Base-by-base conservation (phyloP, 2,113 vertebrate species). In the Myrmecobius fasciatus region DNA sequence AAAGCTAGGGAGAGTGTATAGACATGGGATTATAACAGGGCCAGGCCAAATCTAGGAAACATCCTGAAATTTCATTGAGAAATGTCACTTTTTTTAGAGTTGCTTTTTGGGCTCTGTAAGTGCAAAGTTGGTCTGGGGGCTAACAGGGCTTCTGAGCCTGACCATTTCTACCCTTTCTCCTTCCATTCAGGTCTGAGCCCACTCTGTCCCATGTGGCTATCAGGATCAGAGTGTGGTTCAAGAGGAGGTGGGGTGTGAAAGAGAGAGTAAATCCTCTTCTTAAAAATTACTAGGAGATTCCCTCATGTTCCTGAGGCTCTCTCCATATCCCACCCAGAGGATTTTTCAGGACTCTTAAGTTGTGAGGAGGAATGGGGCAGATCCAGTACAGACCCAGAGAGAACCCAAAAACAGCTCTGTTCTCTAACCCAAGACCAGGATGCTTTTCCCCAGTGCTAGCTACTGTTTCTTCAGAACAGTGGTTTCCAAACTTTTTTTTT, bases 161-260 rank as follows among this genome's bases (percentile, higher is more conserved):
- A 67, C 0, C 6, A 0, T 4, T 0, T 14, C 56, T 52, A 49
- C 8, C 8, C 52, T 48, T 12, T 67, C n/a, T 49, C 3, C 49
- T n/a, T 53, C 91, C 51, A 49, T 36, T 47, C 89, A 54, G 60
- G 89, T 12, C 17, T 75, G 60, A 75, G 28, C 14, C 31, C n/a
- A n/a, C 36, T 6, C 36, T 17, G 31, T n/a, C 60, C 28, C 5
- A 75, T n/a, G 25, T n/a, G 60, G 14, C 60, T n/a, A 20, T n/a
- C 36, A 75, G 12, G 12, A 75, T 17, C 60, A 75, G 36, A 9
- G 2, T 11, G 31, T n/a, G n/a, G 89, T 75, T 26, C 11, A 92
- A 89, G 46, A 24, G 25, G 3, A 8, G n/a, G 12, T 43, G 51
- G 47, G 31, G 31, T 43, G 20, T 4, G 43, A 31, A 28, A 3